Percentiles rank a stretch among this genome's conserved stretches.
Conservation (phyloP, 2,888 invertebrate species). For the Conistra vaccinii region DNA sequence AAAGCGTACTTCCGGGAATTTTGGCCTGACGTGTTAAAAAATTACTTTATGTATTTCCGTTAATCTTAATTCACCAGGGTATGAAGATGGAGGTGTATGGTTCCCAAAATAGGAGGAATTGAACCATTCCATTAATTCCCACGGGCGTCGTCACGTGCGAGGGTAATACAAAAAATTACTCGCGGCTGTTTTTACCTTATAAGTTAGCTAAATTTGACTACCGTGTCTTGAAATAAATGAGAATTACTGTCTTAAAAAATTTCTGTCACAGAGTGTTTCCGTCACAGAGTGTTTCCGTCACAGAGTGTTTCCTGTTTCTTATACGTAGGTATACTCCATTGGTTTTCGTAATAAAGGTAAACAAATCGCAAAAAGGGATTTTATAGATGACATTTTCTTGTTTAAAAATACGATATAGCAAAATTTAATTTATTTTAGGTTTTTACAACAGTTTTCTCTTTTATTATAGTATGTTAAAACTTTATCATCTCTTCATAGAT, state of each 20-base stretch:
- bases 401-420: too few species aligned
- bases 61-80: constrained; percentile 44
- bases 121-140: constrained; percentile 37
- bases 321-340: background rate
- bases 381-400: too few species aligned
- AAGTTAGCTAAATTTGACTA: constrained; percentile 9
- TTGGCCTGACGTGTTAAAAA: constrained; percentile 26
- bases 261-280: too few species aligned
- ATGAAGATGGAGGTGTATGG: constrained; percentile 24
- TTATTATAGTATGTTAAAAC: too few species aligned
- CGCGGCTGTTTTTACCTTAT: background rate
- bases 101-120: constrained; percentile 37
- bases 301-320: background rate
- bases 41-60: constrained; percentile 16
- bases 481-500: too few species aligned
- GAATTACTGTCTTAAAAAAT: constrained; percentile 16
- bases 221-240: constrained; percentile 6
- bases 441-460: too few species aligned
- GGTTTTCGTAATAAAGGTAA: too few species aligned
- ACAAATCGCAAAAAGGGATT: too few species aligned
- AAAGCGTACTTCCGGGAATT: background rate
- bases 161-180: constrained; percentile 28
- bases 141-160: constrained; percentile 35
- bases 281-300: constrained; percentile 8
- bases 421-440: too few species aligned